Evolutionary conservation across 2,888 invertebrate genomes (phyloP).

Genomic region (Cecidostiba fungosa): DNA sequence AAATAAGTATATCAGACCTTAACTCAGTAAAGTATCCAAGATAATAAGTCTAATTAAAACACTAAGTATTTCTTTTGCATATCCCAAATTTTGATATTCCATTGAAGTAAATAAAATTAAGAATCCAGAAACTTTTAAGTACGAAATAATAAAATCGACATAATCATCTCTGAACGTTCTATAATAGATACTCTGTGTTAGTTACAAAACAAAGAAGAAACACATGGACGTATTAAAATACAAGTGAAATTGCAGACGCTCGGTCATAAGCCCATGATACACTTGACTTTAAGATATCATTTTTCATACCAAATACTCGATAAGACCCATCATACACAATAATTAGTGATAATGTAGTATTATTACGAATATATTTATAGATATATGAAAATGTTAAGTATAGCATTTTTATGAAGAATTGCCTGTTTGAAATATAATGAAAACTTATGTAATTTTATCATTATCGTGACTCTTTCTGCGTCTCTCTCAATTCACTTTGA

Average conservation of each 20-base stretch:
- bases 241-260: conserved; percentile 36
- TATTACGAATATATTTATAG: conserved; percentile 71
- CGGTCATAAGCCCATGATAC: conserved; percentile 58
- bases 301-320: conserved; percentile 67
- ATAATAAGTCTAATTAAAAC: neutral
- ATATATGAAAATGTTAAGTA: conserved; percentile 71
- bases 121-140: conserved; percentile 31
- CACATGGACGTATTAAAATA: conserved; percentile 52
- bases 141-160: neutral
- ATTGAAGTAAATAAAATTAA: conserved; percentile 39
- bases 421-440: conserved; percentile 66
- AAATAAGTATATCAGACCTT: conserved; percentile 7
- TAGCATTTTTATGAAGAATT: conserved; percentile 73
- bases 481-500: conserved; percentile 61
- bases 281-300: conserved; percentile 68
- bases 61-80: conserved; percentile 42
- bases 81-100: conserved; percentile 36
- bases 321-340: conserved; percentile 69
- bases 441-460: conserved; percentile 66
- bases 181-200: conserved; percentile 14
- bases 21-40: conserved; percentile 4
- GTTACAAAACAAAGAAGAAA: conserved; percentile 36
- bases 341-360: conserved; percentile 72
- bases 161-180: conserved; percentile 36
- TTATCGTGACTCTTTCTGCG: conserved; percentile 59